These are phyloP conservation scores for Elanoides forficatus DNA, from an alignment of 2,113 vertebrate genomes.

Conservation along the genomic window DNA sequence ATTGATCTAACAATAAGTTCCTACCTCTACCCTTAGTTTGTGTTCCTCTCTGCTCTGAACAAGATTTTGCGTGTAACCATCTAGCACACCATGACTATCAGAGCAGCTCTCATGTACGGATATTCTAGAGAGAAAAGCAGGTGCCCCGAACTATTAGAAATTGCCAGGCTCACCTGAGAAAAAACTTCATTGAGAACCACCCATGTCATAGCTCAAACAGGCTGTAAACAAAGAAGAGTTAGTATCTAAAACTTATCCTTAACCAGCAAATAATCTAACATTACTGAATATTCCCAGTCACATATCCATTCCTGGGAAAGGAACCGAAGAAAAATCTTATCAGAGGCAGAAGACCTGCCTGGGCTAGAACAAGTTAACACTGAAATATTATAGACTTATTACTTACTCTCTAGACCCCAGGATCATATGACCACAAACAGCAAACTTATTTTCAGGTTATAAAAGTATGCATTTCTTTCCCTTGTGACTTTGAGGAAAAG, in stretches of 20 bases:
- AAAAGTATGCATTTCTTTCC: neutral
- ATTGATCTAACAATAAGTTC: neutral
- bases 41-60: neutral
- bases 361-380: neutral
- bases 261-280: neutral
- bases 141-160: neutral
- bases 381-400: neutral
- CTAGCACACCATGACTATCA: neutral
- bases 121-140: neutral
- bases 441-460: neutral
- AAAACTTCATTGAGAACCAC: neutral
- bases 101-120: neutral
- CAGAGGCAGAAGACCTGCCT: neutral
- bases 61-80: neutral
- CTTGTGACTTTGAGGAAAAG: neutral
- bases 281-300: neutral
- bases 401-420: neutral
- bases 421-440: neutral
- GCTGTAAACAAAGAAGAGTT: neutral
- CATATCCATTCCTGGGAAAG: neutral
- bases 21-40: neutral
- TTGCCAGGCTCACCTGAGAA: neutral
- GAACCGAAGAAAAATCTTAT: neutral
- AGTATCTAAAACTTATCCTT: neutral
- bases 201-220: neutral